phyloP scores from a whole-genome alignment of 2,113 vertebrate species.

The Struthio camelus region DNA sequence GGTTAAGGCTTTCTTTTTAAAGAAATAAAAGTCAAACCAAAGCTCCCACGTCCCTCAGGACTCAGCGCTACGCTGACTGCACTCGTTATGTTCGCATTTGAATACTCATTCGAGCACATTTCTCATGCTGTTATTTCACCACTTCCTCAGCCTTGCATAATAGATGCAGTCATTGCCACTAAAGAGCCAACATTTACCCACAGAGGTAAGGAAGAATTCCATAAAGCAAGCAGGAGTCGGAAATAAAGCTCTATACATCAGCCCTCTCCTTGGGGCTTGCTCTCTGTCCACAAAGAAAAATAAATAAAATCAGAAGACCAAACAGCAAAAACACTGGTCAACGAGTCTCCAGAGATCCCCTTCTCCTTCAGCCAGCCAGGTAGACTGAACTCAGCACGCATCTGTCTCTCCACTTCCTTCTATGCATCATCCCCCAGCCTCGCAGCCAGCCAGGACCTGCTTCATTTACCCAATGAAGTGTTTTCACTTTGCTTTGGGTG shows the following conservation, averaged over 20 bases:
- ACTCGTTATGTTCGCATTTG: slow-evolving; percentile 69
- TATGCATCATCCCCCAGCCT: accelerated
- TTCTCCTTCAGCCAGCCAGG: neutral
- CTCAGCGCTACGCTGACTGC: slow-evolving; percentile 62
- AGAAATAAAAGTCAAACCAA: slow-evolving; percentile 59
- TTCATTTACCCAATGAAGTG: accelerated
- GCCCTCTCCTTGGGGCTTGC: neutral
- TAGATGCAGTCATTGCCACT: slow-evolving; percentile 61
- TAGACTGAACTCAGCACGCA: accelerated
- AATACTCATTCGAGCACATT: slow-evolving; percentile 71
- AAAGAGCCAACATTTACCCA: slow-evolving; percentile 60
- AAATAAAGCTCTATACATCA: slow-evolving; percentile 33
- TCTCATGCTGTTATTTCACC: slow-evolving; percentile 68
- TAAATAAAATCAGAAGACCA: neutral
- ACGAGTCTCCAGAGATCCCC: neutral
- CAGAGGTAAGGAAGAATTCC: slow-evolving; percentile 46
- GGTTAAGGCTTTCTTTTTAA: slow-evolving; percentile 39
- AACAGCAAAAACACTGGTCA: neutral
- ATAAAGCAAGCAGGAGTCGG: neutral
- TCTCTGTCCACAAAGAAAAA: neutral
- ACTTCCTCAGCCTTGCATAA: slow-evolving; percentile 68
- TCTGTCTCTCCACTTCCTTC: neutral
- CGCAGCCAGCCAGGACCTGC: neutral
- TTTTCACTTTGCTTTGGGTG: accelerated
- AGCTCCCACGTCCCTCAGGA: slow-evolving; percentile 67